phyloP scores from a whole-genome alignment of 1,140 invertebrate genomes.

The Metaphire vulgaris region DNA sequence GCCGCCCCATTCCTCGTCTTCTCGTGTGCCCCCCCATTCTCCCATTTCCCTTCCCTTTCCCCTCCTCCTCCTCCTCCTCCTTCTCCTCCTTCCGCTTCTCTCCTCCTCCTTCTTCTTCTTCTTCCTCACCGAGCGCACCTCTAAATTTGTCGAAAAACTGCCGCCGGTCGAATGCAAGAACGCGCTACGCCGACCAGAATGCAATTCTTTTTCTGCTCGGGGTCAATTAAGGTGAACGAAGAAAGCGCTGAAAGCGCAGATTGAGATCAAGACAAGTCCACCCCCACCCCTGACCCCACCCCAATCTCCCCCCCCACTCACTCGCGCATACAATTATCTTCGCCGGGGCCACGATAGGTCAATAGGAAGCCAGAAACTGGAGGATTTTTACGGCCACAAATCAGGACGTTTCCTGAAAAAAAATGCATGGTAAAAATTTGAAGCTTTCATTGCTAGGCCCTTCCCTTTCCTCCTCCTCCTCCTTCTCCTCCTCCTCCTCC shows the following conservation, averaged over 20 bases:
- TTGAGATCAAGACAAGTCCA: no score
- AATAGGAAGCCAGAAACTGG: no score
- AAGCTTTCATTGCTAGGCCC: neutral
- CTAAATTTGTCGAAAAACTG: neutral
- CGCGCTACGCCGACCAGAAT: neutral
- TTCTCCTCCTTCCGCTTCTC: conserved; percentile 13
- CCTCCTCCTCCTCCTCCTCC: neutral
- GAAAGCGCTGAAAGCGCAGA: no score
- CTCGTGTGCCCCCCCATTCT: neutral
- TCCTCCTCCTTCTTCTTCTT: neutral
- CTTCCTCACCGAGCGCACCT: neutral
- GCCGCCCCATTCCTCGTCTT: neutral
- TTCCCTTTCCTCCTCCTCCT: neutral
- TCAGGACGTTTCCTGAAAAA: no score
- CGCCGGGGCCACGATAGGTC: no score
- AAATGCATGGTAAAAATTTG: no score
- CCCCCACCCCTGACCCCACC: no score
- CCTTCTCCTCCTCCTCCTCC: neutral
- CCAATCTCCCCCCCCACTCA: neutral
- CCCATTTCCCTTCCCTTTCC: conserved; percentile 1
- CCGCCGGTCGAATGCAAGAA: neutral
- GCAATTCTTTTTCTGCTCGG: neutral
- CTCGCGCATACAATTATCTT: neutral
- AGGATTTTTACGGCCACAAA: no score
- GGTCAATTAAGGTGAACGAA: neutral